phyloP scores from a whole-genome alignment of 2,113 vertebrate species.

The Anguilla japonica region DNA sequence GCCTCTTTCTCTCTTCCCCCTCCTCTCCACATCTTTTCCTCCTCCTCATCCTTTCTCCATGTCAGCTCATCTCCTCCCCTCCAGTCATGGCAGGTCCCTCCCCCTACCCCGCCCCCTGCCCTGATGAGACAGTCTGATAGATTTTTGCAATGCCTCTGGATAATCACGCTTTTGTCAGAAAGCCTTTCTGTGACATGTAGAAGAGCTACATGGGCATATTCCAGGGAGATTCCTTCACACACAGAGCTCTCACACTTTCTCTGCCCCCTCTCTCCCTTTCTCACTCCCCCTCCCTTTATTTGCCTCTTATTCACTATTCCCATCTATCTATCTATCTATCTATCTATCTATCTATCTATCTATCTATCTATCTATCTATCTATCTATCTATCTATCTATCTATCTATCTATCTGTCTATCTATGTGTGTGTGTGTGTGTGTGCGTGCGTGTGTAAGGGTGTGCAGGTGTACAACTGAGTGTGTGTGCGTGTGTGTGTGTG shows the following conservation, averaged over 20 bases:
- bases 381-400: background rate
- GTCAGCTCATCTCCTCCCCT: background rate
- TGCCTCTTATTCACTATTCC: background rate
- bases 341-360: too few relatives aligned
- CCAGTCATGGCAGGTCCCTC: background rate
- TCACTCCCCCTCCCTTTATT: background rate
- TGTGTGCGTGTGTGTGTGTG: background rate
- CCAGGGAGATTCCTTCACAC: background rate
- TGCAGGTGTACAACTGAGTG: background rate
- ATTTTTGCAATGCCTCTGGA: background rate
- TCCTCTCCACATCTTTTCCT: background rate
- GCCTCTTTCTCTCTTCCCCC: background rate
- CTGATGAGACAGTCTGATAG: background rate
- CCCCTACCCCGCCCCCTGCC: background rate
- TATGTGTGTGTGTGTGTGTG: too few relatives aligned
- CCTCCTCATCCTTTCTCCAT: background rate
- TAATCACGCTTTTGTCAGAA: background rate
- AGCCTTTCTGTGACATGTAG: background rate
- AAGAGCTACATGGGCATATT: background rate
- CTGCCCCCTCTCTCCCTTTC: background rate
- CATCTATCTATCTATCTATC: constrained; percentile 1
- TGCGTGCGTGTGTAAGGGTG: background rate
- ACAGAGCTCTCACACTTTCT: background rate
- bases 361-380: background rate
- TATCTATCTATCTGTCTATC: too few relatives aligned